Evolutionary conservation across 2,113 vertebrate species (phyloP).

Genomic region (Cynopterus brachyotis): DNA sequence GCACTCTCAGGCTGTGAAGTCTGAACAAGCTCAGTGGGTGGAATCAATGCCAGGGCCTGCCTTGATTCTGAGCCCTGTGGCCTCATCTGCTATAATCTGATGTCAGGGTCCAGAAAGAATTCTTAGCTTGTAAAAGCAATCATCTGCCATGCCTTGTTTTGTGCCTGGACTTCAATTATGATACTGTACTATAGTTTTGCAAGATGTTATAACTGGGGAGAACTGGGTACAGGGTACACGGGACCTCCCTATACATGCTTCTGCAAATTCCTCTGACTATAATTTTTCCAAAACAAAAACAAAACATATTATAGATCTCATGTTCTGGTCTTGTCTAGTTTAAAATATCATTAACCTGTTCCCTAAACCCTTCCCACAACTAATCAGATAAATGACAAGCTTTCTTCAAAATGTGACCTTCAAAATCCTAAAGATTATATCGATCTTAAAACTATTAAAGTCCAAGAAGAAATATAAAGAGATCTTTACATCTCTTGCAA

Average conservation of each 20-base stretch:
- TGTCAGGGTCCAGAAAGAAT: not conserved
- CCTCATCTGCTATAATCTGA: not conserved
- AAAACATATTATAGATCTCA: not conserved
- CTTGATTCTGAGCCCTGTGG: not conserved
- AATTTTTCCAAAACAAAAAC: not conserved
- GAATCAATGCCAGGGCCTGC: not conserved
- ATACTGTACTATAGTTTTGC: not conserved
- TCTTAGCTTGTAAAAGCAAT: not conserved
- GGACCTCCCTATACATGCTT: not conserved
- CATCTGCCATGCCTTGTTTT: not conserved
- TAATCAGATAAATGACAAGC: not conserved
- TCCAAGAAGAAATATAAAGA: not conserved
- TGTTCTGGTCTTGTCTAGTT: not conserved
- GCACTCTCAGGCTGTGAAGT: not conserved
- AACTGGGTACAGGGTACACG: not conserved
- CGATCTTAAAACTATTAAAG: not conserved
- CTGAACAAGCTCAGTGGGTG: not conserved
- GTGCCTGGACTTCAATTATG: not conserved
- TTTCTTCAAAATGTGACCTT: constrained; percentile 8
- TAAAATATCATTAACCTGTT: not conserved
- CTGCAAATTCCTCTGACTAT: not conserved
- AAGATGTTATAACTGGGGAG: not conserved
- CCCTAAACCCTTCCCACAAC: not conserved
- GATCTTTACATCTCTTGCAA: not conserved
- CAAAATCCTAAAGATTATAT: not conserved